A percentile compares a stretch with the other conserved stretches of the same genome.
Evolutionary conservation across 2,113 vertebrate genomes (phyloP).

Genomic region (Herpailurus yagouaroundi): DNA sequence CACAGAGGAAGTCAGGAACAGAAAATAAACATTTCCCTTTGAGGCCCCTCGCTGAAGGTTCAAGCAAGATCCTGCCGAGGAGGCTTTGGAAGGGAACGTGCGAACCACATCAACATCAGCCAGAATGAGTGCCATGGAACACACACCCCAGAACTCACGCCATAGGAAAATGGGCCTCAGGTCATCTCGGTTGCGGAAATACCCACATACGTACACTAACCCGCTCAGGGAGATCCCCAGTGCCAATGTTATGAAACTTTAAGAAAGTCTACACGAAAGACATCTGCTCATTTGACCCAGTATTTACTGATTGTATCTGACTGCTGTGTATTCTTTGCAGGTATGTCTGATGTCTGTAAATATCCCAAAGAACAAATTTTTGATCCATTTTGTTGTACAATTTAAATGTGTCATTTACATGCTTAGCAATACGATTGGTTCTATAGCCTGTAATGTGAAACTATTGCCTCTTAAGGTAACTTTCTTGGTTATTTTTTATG

Average conservation of each 20-base stretch:
- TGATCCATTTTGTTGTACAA: constrained; percentile 19
- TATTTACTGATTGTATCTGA: neutral
- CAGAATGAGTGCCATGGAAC: neutral
- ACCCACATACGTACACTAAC: rapidly evolving
- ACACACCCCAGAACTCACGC: no score
- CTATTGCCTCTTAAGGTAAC: neutral
- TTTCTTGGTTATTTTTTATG: neutral
- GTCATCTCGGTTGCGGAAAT: neutral
- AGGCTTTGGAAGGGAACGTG: neutral
- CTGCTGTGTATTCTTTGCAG: neutral
- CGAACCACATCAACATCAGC: neutral
- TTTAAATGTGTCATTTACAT: constrained; percentile 14
- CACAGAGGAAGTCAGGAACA: neutral
- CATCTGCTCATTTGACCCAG: neutral
- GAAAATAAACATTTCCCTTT: neutral
- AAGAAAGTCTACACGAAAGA: neutral
- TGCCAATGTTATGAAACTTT: neutral
- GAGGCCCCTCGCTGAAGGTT: neutral
- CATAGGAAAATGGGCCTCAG: neutral
- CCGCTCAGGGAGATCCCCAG: no score
- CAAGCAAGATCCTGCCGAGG: neutral
- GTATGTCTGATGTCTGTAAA: neutral
- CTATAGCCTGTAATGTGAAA: neutral
- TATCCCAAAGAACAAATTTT: neutral
- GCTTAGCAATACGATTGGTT: neutral